phyloP scores from a whole-genome alignment of 2,888 invertebrate genomes.

The Eupeodes luniger region DNA sequence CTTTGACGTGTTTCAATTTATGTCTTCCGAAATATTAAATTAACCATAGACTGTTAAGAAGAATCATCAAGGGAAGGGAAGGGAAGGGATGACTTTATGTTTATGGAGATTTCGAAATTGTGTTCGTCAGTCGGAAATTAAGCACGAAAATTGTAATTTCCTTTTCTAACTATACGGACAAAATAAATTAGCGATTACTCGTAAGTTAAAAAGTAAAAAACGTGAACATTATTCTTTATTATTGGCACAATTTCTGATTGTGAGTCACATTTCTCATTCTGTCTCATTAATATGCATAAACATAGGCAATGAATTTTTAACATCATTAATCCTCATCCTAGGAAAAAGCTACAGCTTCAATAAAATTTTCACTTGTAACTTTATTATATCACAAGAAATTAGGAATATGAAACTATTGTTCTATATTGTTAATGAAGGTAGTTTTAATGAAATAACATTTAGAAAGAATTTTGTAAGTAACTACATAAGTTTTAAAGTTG shows the following conservation, averaged over 20 bases:
- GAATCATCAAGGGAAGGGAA: background rate
- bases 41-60: conserved; percentile 4
- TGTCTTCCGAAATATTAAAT: conserved; percentile 55
- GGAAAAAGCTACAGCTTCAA: conserved; percentile 22
- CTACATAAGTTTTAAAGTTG: no score
- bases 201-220: background rate
- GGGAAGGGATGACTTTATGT: conserved; percentile 25
- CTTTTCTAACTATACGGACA: conserved; percentile 9
- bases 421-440: no score
- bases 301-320: conserved; percentile 28
- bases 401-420: background rate
- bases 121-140: conserved; percentile 14
- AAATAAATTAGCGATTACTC: conserved; percentile 14
- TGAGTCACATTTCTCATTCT: conserved; percentile 12
- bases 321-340: background rate
- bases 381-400: background rate
- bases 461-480: no score
- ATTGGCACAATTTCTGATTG: conserved; percentile 28
- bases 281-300: conserved; percentile 43
- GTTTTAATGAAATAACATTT: no score
- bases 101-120: conserved; percentile 34
- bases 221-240: conserved; percentile 10
- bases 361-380: conserved; percentile 8
- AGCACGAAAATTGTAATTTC: conserved; percentile 26
- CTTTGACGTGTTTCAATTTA: conserved; percentile 36